phyloP scores from a whole-genome alignment of 2,888 invertebrate genomes.

The Phyto melanocephala region DNA sequence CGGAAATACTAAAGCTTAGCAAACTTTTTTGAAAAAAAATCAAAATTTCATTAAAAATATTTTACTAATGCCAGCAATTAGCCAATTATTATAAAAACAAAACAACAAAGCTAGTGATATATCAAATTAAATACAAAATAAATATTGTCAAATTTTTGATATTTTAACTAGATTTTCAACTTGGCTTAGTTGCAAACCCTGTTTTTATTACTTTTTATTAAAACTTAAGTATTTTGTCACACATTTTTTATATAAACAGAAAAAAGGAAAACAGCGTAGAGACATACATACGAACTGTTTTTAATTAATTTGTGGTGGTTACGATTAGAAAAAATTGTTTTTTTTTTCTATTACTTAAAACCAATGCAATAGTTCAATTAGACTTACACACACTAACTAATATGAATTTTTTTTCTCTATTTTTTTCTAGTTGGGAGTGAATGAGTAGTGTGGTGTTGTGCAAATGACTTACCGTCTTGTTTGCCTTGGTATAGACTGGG shows the following conservation, averaged over 20 bases:
- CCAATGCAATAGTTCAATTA: slow-evolving; percentile 60
- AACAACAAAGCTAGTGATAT: too few species aligned
- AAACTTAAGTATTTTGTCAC: not conserved
- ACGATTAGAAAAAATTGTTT: slow-evolving; percentile 20
- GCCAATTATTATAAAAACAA: too few species aligned
- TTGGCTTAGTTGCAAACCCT: slow-evolving; percentile 32
- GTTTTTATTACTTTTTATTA: not conserved
- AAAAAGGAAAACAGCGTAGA: not conserved
- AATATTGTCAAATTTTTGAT: too few species aligned
- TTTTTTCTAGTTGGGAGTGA: slow-evolving; percentile 23
- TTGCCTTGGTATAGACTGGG: slow-evolving; percentile 79
- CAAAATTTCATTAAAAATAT: not conserved
- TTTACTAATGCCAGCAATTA: too few species aligned
- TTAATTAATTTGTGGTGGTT: slow-evolving; percentile 57
- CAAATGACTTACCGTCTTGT: slow-evolving; percentile 77
- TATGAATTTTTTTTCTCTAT: not conserved
- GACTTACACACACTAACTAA: slow-evolving; percentile 35
- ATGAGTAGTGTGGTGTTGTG: too few species aligned
- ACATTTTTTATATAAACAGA: not conserved
- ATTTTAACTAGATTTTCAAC: not conserved
- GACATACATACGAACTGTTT: slow-evolving; percentile 45
- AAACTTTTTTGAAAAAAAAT: not conserved
- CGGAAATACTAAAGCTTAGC: not conserved
- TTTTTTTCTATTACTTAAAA: slow-evolving; percentile 9
- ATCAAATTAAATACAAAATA: too few species aligned